Evolutionary conservation across 2,888 invertebrate genomes (phyloP), one percentile per base, ranked within the genome.

Genomic region (Encarsia formosa): DNA sequence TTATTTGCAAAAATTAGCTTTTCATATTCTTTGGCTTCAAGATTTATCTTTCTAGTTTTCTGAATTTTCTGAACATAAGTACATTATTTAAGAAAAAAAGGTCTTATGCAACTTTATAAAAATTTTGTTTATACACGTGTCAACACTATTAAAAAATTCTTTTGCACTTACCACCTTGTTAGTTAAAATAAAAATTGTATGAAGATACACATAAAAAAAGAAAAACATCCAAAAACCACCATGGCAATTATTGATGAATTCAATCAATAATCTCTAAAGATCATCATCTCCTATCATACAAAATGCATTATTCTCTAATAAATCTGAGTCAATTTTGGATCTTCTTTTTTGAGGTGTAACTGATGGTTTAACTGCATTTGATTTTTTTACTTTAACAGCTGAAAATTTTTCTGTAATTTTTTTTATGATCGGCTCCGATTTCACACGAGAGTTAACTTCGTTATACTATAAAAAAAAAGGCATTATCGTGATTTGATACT

Each of bases 221-320:
- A 53, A 13, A 18, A 13, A 48, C 8, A n/a, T n/a, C n/a, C n/a
- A n/a, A n/a, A 26, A 26, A 26, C 26, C 11, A 11, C 6, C 26
- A 26, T 26, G 26, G 26, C 26, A 26, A 8, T 40, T 15, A 29
- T 31, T 4, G 16, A 32, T n/a, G 19, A 29, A 26, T 26, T 26
- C 26, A 8, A 43, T 20, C 35, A 47, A 19, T 23, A 37, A 22
- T 19, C 52, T 60, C 79, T 81, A 90, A 65, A 90, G 78, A 76
- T 96, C 96, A 65, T 95, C 96, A 69, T 97, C 96, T 4, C 94
- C 93, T 61, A 97, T 95, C 43, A 91, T 92, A 74, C 93, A 91
- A 71, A 96, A 97, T 19, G 94, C 92, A 73, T 91, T 88, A 75
- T 93, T 94, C 70, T 91, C 91, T 56, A 91, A 85, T 59, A 86